Percentiles rank a stretch among this genome's conserved stretches.
Evolutionary conservation across 2,113 vertebrate genomes (phyloP).

Genomic region (Sturnus vulgaris): DNA sequence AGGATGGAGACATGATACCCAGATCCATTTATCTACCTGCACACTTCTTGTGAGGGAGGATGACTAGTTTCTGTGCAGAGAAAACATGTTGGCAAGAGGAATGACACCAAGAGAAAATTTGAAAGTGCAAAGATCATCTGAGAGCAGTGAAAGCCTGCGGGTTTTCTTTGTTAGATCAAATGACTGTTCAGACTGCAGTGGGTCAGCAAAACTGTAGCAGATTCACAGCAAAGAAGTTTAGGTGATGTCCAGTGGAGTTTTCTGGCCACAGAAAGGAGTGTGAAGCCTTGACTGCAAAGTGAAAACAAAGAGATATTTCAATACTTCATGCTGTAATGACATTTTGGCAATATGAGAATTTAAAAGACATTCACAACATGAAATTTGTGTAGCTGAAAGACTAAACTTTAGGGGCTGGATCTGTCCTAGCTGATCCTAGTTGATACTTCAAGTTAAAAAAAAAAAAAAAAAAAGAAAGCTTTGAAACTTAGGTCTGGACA

Average conservation of each 20-base stretch:
- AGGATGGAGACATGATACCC: background rate
- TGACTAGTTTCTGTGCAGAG: background rate
- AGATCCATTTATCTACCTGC: background rate
- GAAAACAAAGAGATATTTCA: background rate
- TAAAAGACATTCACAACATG: background rate
- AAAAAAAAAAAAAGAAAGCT: background rate
- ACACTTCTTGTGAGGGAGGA: background rate
- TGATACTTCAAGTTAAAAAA: background rate
- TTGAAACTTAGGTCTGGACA: background rate
- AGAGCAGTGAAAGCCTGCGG: background rate
- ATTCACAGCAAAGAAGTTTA: background rate
- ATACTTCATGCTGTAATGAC: background rate
- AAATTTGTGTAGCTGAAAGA: background rate
- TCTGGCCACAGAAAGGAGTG: background rate
- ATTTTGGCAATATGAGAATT: background rate
- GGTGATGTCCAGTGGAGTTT: background rate
- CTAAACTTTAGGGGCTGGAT: background rate
- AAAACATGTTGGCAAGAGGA: background rate
- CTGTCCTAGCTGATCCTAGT: background rate
- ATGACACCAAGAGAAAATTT: background rate
- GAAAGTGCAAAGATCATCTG: background rate
- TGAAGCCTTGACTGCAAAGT: background rate
- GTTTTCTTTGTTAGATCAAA: background rate
- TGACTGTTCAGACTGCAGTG: background rate
- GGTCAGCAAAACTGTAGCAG: background rate